Conservation (phyloP, 1,140 invertebrate species). For the Orius laevigatus region DNA sequence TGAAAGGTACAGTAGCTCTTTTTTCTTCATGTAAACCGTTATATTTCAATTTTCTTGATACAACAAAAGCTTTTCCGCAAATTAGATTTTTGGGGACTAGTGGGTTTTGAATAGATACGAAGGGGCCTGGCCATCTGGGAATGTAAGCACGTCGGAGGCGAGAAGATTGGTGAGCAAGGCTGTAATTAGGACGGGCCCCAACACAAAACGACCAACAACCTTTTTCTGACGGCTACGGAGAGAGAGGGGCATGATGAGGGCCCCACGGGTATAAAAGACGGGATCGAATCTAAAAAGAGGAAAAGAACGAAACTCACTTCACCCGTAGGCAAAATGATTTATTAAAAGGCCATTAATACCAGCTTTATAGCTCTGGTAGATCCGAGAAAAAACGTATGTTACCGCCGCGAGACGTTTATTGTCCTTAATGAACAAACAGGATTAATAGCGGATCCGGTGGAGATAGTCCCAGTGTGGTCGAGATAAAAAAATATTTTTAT, state of each 20-base stretch:
- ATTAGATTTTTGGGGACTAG: no score
- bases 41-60: no score
- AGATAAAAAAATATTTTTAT: no score
- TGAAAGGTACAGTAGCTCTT: no score
- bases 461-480: no score
- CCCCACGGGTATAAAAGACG: no score
- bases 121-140: neutral
- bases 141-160: neutral
- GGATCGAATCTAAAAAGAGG: no score
- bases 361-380: constrained; percentile 1
- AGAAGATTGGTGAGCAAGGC: constrained; percentile 3
- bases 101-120: neutral
- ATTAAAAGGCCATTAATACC: constrained; percentile 6
- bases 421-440: constrained; percentile 4
- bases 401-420: constrained; percentile 4
- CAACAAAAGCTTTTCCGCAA: no score
- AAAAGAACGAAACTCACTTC: no score
- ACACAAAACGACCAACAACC: constrained; percentile 4
- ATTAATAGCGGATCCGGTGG: neutral
- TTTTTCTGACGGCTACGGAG: neutral
- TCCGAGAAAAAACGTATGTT: neutral
- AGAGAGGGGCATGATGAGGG: no score
- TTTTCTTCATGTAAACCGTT: no score
- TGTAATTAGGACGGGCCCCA: constrained; percentile 6
- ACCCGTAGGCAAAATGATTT: constrained; percentile 1